Base-by-base conservation (phyloP, 2,113 vertebrate genomes). In the Turnix velox region DNA sequence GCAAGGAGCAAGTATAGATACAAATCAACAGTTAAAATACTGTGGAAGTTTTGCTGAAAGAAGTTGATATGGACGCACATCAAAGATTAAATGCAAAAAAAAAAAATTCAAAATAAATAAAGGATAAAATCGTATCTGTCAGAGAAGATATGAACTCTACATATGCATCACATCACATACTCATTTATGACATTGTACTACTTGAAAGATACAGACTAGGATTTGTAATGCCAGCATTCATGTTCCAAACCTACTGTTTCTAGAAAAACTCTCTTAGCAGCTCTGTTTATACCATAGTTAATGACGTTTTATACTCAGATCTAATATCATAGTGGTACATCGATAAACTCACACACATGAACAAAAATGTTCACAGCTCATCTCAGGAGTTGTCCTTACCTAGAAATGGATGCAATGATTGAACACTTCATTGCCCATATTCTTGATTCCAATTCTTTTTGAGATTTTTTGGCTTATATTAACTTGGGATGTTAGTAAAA, bases 371-470 rank as follows among this genome's bases (percentile, higher is more conserved):
- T 10, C 23, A 48, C 15, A 39, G 20, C 3, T 74, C 23, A 28
- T 25, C 3, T 73, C 31, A 63, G 51, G 14, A 13, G 15, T 30
- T 75, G 11, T 27, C 10, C 4, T 31, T 84, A 49, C 39, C 12
- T 33, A 69, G 16, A 27, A 3, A 20, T n/a, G 12, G 3, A 40
- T 18, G 8, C 12, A 28, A 4, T 23, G 5, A 6, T 45, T 14
- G 23, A 90, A 52, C 25, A 31, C 7, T 46, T 7, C 0, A 2
- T 42, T 68, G 12, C 7, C 8, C 1, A 1, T 6, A 54, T 3
- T 4, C 5, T 25, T 30, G 4, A 27, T 10, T 79, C 5, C 20
- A 54, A 33, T 20, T 48, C 4, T 31, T 65, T 90, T 30, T 18
- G 4, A 71, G 30, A 0, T 87, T 66, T 78, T 33, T 30, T 10